Base-by-base conservation (phyloP, 2,113 vertebrate genomes). In the Istiophorus platypterus region DNA sequence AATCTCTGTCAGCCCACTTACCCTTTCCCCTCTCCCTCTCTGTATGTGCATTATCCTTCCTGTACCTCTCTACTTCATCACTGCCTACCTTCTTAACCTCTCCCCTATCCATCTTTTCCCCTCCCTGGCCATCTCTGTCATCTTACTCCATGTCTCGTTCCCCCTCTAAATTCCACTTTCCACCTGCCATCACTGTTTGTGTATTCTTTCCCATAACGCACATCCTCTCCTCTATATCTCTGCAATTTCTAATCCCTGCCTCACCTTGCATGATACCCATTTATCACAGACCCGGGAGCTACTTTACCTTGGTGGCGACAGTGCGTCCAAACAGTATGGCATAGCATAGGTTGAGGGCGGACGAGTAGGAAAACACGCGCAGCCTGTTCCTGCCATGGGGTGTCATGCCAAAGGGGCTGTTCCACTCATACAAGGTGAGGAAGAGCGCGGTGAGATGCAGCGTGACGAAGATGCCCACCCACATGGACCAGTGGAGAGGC, bases 401-500 rank as follows among this genome's bases (percentile, higher is more conserved):
- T 0, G 98, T 99, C 96, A 99, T 98, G 63, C 98, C 97, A 0
- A 97, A 99, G 65, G 98, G 98, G 91, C 97, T 99, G 88, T 97
- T 97, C 98, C 98, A 99, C 92, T 99, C 98, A 0, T 97, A 99
- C 11, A 99, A 92, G 7, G 98, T 99, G 90, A 99, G 98, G 94
- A 99, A 98, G 83, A 99, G 96, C 0, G 97, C 98, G 0, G 96
- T 99, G 83, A 96, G 94, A 80, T 99, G 98, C 84, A 99, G 95
- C 0, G 98, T 97, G 9, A 97, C 95, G 0, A 99, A 99, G 77
- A 99, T 95, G 24, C 98, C 98, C 94, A 99, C 94, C 98, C 98
- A 99, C 98, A 97, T 98, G 86, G 97, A 96, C 98, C 98, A 99
- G 93, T 99, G 98, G 72, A 99, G 91, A 0, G 98, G 98, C 98